These are phyloP conservation scores for Threskiornis aethiopicus DNA, from an alignment of 2,797 vertebrate species.

Conservation along the genomic window DNA sequence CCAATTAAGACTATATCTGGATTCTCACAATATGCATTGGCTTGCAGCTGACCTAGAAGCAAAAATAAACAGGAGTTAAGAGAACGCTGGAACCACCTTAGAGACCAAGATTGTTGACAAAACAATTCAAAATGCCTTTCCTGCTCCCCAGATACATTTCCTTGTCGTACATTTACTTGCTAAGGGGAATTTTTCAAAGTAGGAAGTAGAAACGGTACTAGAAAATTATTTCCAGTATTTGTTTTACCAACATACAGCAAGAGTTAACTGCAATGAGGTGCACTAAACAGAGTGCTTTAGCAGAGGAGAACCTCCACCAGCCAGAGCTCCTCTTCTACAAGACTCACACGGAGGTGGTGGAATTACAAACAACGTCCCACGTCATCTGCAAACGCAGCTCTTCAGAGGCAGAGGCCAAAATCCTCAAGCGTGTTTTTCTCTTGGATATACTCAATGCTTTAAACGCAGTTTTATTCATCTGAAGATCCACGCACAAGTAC, in stretches of 20 bases:
- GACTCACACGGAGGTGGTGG: not conserved
- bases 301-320: not conserved
- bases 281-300: not conserved
- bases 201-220: not conserved
- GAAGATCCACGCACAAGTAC: not conserved
- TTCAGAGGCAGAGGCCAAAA: not conserved
- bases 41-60: slow-evolving; percentile 91
- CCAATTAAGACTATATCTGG: slow-evolving; percentile 94
- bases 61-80: not conserved
- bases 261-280: not conserved
- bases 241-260: not conserved
- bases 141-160: not conserved
- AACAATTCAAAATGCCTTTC: not conserved
- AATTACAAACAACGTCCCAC: not conserved
- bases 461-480: not conserved
- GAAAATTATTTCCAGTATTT: not conserved
- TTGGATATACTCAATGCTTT: not conserved
- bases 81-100: not conserved
- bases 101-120: not conserved
- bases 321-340: not conserved
- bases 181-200: not conserved
- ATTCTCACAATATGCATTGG: slow-evolving; percentile 95
- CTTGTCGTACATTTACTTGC: not conserved
- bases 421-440: not conserved
- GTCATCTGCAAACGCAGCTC: not conserved